These are phyloP conservation scores for Pristionchus pacificus DNA, from an alignment of 1,140 invertebrate species.

Conservation along the genomic window DNA sequence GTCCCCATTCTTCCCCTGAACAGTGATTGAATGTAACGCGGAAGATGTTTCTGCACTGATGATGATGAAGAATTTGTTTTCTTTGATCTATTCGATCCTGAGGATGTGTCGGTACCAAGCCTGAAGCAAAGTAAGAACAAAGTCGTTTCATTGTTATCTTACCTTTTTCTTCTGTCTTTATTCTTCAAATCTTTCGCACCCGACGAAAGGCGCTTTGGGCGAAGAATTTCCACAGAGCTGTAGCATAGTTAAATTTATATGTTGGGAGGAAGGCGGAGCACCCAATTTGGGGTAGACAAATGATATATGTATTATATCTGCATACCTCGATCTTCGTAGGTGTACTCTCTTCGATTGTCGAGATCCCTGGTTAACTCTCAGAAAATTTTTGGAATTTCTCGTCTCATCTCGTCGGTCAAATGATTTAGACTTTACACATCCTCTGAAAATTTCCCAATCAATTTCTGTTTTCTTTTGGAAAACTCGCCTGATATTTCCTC, in stretches of 20 bases:
- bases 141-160: background rate
- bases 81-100: conserved; percentile 52
- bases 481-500: conserved; percentile 42
- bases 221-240: conserved; percentile 55
- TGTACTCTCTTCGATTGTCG: conserved; percentile 52
- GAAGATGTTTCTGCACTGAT: conserved; percentile 54
- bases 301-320: no score
- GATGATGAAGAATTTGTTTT: conserved; percentile 49
- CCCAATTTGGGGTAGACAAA: no score
- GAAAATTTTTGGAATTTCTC: conserved; percentile 48
- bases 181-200: conserved; percentile 52
- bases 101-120: conserved; percentile 54
- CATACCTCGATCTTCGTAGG: conserved; percentile 51
- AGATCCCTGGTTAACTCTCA: conserved; percentile 51
- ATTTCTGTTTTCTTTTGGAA: background rate
- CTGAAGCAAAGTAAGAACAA: conserved; percentile 30
- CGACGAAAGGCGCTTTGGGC: conserved; percentile 54
- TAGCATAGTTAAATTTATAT: conserved; percentile 14
- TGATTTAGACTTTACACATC: conserved; percentile 48
- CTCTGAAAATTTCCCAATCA: conserved; percentile 21
- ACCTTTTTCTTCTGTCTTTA: conserved; percentile 51
- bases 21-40: conserved; percentile 54
- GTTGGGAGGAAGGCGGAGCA: no score
- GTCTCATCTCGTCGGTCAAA: conserved; percentile 51
- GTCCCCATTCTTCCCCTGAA: conserved; percentile 56